phyloP scores from a whole-genome alignment of 2,113 vertebrate genomes.

The Diglossa brunneiventris region DNA sequence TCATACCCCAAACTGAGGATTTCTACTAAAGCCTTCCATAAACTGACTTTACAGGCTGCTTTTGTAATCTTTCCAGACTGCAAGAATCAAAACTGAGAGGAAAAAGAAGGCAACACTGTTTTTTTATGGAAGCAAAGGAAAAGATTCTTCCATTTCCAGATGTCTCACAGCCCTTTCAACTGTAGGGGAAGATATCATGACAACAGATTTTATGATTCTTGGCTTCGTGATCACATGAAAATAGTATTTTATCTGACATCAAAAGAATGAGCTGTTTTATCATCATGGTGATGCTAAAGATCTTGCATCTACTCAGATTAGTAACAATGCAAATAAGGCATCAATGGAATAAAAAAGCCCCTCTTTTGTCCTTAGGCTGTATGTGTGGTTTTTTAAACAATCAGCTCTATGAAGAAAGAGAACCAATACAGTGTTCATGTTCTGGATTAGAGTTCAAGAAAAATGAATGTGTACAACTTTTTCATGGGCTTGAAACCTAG shows the following conservation, averaged over 20 bases:
- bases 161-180: background rate
- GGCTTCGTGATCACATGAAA: background rate
- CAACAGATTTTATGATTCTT: conserved; percentile 22
- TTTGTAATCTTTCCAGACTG: background rate
- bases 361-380: background rate
- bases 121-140: background rate
- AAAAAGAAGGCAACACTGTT: background rate
- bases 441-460: background rate
- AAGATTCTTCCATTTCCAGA: conserved; percentile 20
- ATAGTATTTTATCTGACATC: conserved; percentile 38
- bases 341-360: background rate
- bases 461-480: background rate
- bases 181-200: background rate
- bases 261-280: conserved; percentile 38
- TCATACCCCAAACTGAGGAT: background rate
- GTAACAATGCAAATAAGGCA: background rate
- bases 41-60: background rate
- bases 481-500: background rate
- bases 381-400: conserved; percentile 4
- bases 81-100: background rate
- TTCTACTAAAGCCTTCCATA: conserved; percentile 11
- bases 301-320: background rate
- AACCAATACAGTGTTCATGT: background rate
- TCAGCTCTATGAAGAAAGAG: background rate
- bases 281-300: background rate